Conservation (phyloP, 1,140 invertebrate genomes). For the Saxidomus purpurata region DNA sequence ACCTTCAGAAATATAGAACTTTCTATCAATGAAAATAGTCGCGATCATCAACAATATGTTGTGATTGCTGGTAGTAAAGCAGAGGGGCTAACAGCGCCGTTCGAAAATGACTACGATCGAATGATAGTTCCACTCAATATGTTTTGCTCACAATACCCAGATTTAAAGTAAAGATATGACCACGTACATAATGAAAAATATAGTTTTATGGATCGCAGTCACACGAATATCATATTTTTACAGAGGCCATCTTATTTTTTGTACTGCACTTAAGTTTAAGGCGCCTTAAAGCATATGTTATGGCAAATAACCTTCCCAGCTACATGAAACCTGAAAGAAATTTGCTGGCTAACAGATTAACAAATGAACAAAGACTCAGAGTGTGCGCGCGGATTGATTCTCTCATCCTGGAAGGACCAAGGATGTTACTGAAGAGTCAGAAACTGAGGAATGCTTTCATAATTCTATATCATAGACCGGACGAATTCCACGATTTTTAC, state of each 20-base stretch:
- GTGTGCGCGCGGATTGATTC: background rate
- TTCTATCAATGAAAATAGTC: background rate
- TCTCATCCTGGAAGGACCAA: background rate
- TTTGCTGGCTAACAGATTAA: background rate
- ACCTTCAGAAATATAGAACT: background rate
- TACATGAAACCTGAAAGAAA: conserved; percentile 34
- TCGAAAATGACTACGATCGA: background rate
- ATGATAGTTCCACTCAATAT: background rate
- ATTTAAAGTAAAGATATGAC: background rate
- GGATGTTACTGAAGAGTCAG: background rate
- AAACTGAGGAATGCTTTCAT: background rate
- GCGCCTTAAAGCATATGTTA: background rate
- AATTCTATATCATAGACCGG: background rate
- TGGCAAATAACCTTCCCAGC: background rate
- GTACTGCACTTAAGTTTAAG: background rate
- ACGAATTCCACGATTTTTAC: background rate
- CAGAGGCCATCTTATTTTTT: background rate
- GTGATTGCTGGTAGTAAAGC: background rate
- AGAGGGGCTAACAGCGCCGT: background rate
- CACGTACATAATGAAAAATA: conserved; percentile 1
- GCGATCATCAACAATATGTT: background rate
- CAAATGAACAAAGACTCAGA: background rate
- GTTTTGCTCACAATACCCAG: background rate
- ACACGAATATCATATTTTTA: background rate
- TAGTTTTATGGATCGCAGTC: background rate